Conservation (phyloP, 2,113 vertebrate genomes). For the Hypomesus transpacificus region DNA sequence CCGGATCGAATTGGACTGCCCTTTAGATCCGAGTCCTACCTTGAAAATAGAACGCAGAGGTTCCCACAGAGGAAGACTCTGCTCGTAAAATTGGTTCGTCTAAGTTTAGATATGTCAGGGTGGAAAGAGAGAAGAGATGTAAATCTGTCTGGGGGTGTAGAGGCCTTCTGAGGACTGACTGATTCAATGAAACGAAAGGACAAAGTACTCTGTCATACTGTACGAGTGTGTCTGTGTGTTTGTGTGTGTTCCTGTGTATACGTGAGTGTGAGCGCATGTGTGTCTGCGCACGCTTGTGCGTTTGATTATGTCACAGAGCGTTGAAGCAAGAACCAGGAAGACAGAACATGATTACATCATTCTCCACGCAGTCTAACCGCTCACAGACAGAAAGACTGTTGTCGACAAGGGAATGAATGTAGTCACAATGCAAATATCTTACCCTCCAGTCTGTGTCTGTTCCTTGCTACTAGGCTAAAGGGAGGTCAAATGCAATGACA, state of each 20-base stretch:
- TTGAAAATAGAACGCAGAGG: slow-evolving; percentile 3
- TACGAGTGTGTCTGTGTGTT: slow-evolving; percentile 2
- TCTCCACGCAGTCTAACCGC: slow-evolving; percentile 20
- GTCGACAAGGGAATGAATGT: slow-evolving; percentile 42
- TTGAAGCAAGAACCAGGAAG: slow-evolving; percentile 33
- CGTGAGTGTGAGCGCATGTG: not conserved
- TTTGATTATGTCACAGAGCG: slow-evolving; percentile 49
- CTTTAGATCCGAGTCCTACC: not conserved
- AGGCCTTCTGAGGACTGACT: not conserved
- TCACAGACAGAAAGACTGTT: slow-evolving; percentile 34
- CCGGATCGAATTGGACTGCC: not conserved
- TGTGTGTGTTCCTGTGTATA: not conserved
- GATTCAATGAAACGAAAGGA: slow-evolving; percentile 21
- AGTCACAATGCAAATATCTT: slow-evolving; percentile 48
- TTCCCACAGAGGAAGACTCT: not conserved
- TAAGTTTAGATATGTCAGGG: slow-evolving; percentile 8
- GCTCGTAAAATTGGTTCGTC: not conserved
- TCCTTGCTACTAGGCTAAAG: slow-evolving; percentile 23
- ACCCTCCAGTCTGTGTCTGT: slow-evolving; percentile 4
- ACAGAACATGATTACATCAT: slow-evolving; percentile 44
- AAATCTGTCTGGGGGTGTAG: slow-evolving; percentile 18
- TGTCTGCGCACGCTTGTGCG: slow-evolving; percentile 24
- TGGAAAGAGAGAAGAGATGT: slow-evolving; percentile 16
- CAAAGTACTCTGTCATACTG: slow-evolving; percentile 50
- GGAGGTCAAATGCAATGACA: slow-evolving; percentile 27